Evolutionary conservation across 2,888 invertebrate species (phyloP), one percentile per base, ranked within the genome.

Genomic region (Temnothorax rugatulus): DNA sequence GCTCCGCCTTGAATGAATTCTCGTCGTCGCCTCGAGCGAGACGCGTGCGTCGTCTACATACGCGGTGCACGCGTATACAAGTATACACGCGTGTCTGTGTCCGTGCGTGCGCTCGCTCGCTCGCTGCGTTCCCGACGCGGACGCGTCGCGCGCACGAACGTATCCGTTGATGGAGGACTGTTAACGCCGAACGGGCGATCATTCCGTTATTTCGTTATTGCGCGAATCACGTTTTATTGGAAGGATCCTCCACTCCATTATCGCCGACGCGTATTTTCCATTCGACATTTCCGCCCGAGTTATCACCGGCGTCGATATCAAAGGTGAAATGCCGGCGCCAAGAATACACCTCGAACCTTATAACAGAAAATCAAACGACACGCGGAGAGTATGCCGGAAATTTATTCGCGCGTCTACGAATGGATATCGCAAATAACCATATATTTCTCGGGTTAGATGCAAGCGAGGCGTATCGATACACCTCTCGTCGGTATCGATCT

Each of bases 1-100:
- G 66, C 79, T 66, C 68, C 66, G 83, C 59, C 81, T 83, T 83
- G 79, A 83, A 83, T 83, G 83, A 83, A 81, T 83, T 44, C 81
- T 68, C 59, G 38, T 79, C 68, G 68, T 79, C 63, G 77, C 81
- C 79, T 25, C 79, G 79, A 79, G 77, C 82, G 79, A 63, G 50
- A 79, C 81, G 61, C 59, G 74, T 61, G 76, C 79, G 79, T 57
- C 52, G 69, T n/a, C n/a, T 38, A 25, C 18, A 5, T 34, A 29
- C 25, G n/a, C 9, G 15, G 11, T 34, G 34, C 34, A 34, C 34
- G 34, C 34, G 34, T 34, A 34, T 5, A 5, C 34, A 34, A 7
- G 34, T 7, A 1, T 34, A 34, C n/a, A 15, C 18, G 59, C 59
- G 25, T 44, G 71, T 15, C 13, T 44, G 59, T 34, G 34, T 4